These are phyloP conservation scores for Callaeas wilsoni DNA, from an alignment of 2,113 vertebrate species.

Conservation along the genomic window DNA sequence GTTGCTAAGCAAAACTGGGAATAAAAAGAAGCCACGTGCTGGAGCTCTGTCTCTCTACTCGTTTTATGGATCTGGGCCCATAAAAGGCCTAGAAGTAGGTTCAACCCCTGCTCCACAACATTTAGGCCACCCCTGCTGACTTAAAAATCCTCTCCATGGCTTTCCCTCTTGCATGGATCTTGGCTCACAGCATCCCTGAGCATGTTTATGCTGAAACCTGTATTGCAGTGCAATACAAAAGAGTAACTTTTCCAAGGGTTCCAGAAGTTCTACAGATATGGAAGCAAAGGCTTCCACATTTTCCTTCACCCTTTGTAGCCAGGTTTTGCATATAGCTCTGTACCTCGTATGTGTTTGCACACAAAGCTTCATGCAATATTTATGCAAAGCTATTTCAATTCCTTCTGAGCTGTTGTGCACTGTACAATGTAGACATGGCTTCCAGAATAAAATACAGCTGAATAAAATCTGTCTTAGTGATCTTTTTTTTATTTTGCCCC, in stretches of 20 bases:
- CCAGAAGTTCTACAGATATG: background rate
- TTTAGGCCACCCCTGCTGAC: background rate
- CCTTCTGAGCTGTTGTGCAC: background rate
- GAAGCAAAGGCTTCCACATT: background rate
- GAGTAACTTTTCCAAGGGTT: background rate
- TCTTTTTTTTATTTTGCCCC: background rate
- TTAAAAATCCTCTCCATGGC: background rate
- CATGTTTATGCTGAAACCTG: background rate
- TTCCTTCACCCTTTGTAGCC: background rate
- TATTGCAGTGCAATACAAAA: background rate
- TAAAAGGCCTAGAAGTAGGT: background rate
- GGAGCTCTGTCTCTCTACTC: background rate
- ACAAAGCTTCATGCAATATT: constrained; percentile 42
- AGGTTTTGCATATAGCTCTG: background rate
- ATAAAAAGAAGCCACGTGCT: background rate
- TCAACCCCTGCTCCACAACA: background rate
- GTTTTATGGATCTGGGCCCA: background rate
- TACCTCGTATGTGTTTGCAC: background rate
- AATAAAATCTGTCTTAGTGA: background rate
- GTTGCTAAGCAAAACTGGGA: background rate
- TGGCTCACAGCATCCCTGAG: background rate
- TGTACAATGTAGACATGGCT: background rate
- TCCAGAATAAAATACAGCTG: background rate
- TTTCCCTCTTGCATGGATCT: background rate
- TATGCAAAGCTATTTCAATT: constrained; percentile 4